Conservation (phyloP, 64 coral and sea anemone species). For the Actinia equina region DNA sequence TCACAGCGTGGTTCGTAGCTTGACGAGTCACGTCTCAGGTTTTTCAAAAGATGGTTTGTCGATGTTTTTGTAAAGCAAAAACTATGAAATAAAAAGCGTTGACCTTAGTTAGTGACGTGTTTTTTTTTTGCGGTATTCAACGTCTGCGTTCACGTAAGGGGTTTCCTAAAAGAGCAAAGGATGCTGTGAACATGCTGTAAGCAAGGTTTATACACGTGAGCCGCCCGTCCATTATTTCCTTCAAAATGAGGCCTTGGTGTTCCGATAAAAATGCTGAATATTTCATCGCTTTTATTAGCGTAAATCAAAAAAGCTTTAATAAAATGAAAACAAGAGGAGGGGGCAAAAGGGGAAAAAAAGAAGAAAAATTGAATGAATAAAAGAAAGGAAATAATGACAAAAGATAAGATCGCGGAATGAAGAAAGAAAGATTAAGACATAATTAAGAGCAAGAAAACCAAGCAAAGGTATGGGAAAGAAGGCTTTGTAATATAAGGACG, state of each 20-base stretch:
- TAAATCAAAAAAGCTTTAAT: neutral
- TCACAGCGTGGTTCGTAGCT: conserved; percentile 1
- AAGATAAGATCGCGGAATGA: too few species aligned
- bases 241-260: neutral
- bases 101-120: neutral
- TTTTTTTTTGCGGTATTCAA: neutral
- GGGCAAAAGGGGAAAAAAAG: neutral
- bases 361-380: neutral
- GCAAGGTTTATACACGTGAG: too few species aligned
- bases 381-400: too few species aligned
- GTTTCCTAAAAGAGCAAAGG: neutral
- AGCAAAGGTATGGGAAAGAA: too few species aligned
- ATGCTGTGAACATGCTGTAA: too few species aligned
- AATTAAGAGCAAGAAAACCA: too few species aligned
- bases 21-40: conserved; percentile 13
- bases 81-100: neutral
- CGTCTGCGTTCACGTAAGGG: neutral
- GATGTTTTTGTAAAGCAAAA: neutral
- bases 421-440: too few species aligned
- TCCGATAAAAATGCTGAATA: neutral
- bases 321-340: neutral
- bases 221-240: too few species aligned
- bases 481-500: too few species aligned
- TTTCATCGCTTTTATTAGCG: neutral
- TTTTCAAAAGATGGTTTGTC: neutral